Evolutionary conservation across 2,888 invertebrate genomes (phyloP).

Genomic region (Ceriagrion tenellum): DNA sequence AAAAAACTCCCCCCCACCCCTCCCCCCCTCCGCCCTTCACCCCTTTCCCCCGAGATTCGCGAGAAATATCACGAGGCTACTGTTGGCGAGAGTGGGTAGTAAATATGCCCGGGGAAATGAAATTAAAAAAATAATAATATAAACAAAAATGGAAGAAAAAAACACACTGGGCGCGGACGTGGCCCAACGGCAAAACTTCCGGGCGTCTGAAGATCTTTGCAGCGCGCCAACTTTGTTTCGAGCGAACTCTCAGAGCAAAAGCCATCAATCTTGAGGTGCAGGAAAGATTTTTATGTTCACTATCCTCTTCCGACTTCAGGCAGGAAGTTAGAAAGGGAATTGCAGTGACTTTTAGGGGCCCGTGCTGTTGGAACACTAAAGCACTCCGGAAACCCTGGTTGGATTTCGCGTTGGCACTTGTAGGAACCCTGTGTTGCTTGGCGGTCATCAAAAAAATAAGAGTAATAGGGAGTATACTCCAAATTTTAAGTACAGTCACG

Average conservation of each 20-base stretch:
- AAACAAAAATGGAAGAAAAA: neutral
- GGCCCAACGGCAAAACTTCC: neutral
- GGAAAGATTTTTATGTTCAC: neutral
- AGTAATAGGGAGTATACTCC: no score
- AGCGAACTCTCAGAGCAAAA: no score
- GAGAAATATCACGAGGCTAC: neutral
- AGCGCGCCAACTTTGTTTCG: neutral
- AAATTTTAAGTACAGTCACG: no score
- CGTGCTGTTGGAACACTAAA: no score
- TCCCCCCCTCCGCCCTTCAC: neutral
- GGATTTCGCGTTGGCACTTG: no score
- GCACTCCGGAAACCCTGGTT: no score
- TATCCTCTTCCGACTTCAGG: no score
- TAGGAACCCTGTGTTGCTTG: no score
- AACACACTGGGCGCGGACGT: neutral
- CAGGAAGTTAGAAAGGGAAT: no score
- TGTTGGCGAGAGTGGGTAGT: neutral
- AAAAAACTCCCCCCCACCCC: neutral
- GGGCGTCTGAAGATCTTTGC: neutral
- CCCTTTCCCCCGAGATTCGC: neutral
- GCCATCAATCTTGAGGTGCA: no score
- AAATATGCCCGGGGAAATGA: neutral
- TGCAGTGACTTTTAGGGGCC: no score
- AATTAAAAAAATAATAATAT: neutral
- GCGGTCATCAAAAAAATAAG: no score